These are phyloP conservation scores for Pituophis catenifer DNA, from an alignment of 2,113 vertebrate species.

Conservation along the genomic window DNA sequence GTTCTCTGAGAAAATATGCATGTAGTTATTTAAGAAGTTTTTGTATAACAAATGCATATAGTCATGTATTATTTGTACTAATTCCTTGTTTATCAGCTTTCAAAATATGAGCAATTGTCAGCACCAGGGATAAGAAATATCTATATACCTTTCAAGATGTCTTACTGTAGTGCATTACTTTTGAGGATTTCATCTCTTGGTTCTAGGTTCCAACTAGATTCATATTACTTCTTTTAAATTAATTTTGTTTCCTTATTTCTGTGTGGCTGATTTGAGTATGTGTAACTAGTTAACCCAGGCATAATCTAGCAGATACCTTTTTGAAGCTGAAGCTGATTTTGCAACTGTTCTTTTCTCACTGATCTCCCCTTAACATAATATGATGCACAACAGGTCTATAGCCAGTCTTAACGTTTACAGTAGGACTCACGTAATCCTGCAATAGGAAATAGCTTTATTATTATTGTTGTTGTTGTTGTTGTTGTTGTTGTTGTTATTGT, in stretches of 20 bases:
- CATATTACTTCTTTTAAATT: background rate
- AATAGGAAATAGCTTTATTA: background rate
- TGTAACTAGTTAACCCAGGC: background rate
- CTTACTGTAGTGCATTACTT: background rate
- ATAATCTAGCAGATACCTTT: too few species aligned
- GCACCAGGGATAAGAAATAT: background rate
- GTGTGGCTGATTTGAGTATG: background rate
- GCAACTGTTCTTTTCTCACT: background rate
- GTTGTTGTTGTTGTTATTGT: too few species aligned
- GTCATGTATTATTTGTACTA: background rate
- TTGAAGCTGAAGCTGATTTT: background rate
- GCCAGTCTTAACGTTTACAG: background rate
- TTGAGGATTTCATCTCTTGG: background rate
- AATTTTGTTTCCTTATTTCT: background rate
- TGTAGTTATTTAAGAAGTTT: background rate
- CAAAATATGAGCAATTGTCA: background rate
- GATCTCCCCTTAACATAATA: background rate
- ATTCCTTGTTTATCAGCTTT: background rate
- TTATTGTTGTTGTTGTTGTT: too few species aligned
- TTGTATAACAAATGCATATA: background rate
- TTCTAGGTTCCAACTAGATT: background rate
- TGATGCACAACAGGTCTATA: background rate
- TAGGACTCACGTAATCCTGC: background rate
- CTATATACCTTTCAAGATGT: background rate
- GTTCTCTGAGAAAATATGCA: background rate